phyloP scores from a whole-genome alignment of 2,797 vertebrate species.

The Poeciliopsis infans region DNA sequence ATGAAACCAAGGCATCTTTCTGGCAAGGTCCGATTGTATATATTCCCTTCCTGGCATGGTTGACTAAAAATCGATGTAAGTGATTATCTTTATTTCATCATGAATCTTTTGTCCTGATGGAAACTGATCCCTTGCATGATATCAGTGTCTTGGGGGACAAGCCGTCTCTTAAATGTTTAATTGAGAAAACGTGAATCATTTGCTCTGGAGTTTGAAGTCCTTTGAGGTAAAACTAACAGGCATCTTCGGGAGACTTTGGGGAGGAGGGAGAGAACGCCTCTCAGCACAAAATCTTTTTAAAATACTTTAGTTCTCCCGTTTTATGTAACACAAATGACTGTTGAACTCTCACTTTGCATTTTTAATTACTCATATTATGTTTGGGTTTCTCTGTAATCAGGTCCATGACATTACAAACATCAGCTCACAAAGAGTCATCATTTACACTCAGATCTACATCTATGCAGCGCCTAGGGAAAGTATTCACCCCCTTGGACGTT shows the following conservation, averaged over 20 bases:
- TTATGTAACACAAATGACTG: not conserved
- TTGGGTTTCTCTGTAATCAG: not conserved
- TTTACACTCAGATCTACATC: not conserved
- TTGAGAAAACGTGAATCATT: not conserved
- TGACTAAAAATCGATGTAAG: constrained; percentile 1
- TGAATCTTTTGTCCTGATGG: constrained; percentile 9
- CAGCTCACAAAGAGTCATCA: not conserved
- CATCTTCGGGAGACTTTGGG: not conserved
- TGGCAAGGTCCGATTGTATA: not conserved
- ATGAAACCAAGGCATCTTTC: constrained; percentile 2
- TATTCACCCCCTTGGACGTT: not conserved
- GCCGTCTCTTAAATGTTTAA: not conserved
- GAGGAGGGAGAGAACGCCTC: too few species aligned
- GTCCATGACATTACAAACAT: not conserved
- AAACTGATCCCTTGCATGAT: constrained; percentile 7
- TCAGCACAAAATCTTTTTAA: not conserved
- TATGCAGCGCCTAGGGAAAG: not conserved
- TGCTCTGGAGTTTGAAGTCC: not conserved
- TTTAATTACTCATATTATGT: not conserved
- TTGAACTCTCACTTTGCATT: not conserved
- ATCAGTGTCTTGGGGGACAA: not conserved
- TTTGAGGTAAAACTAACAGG: not conserved
- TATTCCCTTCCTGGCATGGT: constrained; percentile 4
- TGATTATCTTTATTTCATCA: not conserved
- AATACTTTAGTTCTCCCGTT: not conserved